These are phyloP conservation scores for Ophioderma brevispina DNA, from an alignment of 35 echinoderm and acorn worm genomes.

Conservation along the genomic window DNA sequence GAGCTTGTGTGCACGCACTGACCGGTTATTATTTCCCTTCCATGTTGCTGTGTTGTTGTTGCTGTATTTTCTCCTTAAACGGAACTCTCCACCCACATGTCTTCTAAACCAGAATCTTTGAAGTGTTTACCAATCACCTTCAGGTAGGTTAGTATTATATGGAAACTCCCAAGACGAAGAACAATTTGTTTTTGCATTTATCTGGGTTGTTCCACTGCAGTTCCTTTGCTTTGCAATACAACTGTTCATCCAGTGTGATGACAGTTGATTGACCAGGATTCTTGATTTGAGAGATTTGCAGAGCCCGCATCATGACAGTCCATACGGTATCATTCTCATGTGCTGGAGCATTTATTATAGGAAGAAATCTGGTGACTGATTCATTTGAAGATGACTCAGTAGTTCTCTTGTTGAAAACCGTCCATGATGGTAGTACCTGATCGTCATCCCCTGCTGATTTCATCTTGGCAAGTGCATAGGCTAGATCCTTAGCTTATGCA, in stretches of 20 bases:
- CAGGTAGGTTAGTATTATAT: background rate
- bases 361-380: background rate
- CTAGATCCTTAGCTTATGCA: slow-evolving; percentile 15
- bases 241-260: slow-evolving; percentile 31
- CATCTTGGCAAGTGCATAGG: background rate
- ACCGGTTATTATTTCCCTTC: background rate
- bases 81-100: background rate
- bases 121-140: background rate
- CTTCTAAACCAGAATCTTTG: background rate
- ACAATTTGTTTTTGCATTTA: background rate
- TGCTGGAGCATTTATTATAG: slow-evolving; percentile 17
- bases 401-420: background rate
- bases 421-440: background rate
- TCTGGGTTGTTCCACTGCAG: slow-evolving; percentile 6
- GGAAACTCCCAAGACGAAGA: slow-evolving; percentile 17
- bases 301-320: background rate
- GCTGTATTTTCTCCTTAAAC: slow-evolving; percentile 10
- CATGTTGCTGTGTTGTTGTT: background rate
- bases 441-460: background rate
- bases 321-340: slow-evolving; percentile 11
- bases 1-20: background rate
- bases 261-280: slow-evolving; percentile 18
- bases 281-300: slow-evolving; percentile 14
- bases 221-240: slow-evolving; percentile 49
- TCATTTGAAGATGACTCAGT: background rate